These are phyloP conservation scores for Platypus cylindrus DNA, from an alignment of 2,888 invertebrate species.

Conservation along the genomic window DNA sequence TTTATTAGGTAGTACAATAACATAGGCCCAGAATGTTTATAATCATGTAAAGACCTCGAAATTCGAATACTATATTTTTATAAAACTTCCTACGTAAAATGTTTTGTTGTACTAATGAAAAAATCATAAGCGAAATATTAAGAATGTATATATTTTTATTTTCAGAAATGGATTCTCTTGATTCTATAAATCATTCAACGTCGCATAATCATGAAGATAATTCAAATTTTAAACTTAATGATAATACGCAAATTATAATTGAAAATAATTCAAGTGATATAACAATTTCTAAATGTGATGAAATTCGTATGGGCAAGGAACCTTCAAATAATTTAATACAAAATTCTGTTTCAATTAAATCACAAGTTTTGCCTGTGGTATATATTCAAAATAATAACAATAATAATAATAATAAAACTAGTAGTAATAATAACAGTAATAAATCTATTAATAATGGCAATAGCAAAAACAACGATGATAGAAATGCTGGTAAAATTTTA, in stretches of 20 bases:
- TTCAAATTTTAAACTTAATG: slow-evolving; percentile 17
- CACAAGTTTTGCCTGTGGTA: slow-evolving; percentile 43
- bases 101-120: slow-evolving; percentile 6
- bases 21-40: too few species aligned
- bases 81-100: too few species aligned
- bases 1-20: too few species aligned
- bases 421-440: slow-evolving; percentile 14
- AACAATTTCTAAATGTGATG: slow-evolving; percentile 20
- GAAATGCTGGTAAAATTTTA: slow-evolving; percentile 20
- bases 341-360: slow-evolving; percentile 23
- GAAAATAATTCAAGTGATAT: slow-evolving; percentile 22
- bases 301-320: slow-evolving; percentile 12
- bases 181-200: slow-evolving; percentile 18
- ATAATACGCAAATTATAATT: slow-evolving; percentile 19
- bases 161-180: slow-evolving; percentile 26
- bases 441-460: too few species aligned
- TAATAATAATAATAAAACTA: background rate
- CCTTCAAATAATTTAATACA: slow-evolving; percentile 16
- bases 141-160: slow-evolving; percentile 17
- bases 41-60: too few species aligned
- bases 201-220: slow-evolving; percentile 15
- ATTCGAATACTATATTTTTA: too few species aligned
- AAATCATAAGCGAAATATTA: slow-evolving; percentile 3
- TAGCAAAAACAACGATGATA: too few species aligned
- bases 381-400: slow-evolving; percentile 42